Evolutionary conservation across 1,140 invertebrate genomes (phyloP).

Genomic region (Triops longicaudatus): DNA sequence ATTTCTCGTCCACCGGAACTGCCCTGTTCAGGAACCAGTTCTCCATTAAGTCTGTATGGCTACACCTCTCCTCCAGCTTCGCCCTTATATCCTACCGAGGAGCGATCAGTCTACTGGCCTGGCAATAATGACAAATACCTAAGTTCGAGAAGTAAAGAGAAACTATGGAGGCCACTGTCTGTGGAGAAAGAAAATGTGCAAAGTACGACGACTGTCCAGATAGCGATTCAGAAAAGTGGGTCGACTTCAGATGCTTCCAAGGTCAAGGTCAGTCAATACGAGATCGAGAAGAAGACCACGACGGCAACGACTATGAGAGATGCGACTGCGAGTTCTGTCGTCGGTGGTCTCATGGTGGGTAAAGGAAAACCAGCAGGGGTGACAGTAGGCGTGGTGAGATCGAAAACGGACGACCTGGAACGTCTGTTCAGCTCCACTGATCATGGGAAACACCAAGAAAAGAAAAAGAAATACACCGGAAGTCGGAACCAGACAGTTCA

Average conservation of each 20-base stretch:
- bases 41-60: conserved; percentile 17
- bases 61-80: conserved; percentile 21
- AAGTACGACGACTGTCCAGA: not conserved
- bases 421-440: conserved; percentile 42
- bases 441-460: conserved; percentile 51
- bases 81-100: conserved; percentile 42
- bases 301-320: not conserved
- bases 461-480: conserved; percentile 52
- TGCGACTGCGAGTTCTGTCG: not conserved
- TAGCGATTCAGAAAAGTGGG: not conserved
- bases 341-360: conserved; percentile 30
- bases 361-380: conserved; percentile 45
- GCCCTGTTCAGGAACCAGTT: conserved; percentile 26
- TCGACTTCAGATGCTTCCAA: not conserved
- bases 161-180: not conserved
- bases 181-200: conserved; percentile 20
- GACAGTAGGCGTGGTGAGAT: conserved; percentile 54
- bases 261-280: conserved; percentile 2
- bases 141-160: conserved; percentile 31
- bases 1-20: conserved; percentile 32
- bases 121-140: conserved; percentile 30
- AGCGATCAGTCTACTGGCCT: conserved; percentile 29
- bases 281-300: not conserved
- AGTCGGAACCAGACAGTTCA: conserved; percentile 52
- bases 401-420: conserved; percentile 58